Evolutionary conservation across 2,888 invertebrate genomes (phyloP).

Genomic region (Drosophila putrida): DNA sequence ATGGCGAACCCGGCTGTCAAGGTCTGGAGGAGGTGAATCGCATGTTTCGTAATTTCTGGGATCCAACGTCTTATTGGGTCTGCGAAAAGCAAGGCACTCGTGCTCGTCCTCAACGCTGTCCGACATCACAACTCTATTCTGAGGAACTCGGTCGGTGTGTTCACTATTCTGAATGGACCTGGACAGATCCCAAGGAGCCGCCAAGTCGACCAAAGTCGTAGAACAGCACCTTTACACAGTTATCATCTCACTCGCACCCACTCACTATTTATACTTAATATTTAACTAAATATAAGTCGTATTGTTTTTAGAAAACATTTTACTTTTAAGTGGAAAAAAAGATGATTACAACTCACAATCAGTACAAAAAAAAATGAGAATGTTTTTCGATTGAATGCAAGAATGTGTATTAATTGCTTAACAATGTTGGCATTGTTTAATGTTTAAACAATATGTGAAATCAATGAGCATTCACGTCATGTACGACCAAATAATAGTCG

Average conservation of each 20-base stretch:
- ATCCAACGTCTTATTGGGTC: slow-evolving; percentile 83
- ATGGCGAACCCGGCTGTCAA: slow-evolving; percentile 82
- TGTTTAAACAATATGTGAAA: slow-evolving; percentile 14
- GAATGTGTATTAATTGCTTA: slow-evolving; percentile 33
- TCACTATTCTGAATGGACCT: slow-evolving; percentile 80
- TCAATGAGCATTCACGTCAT: slow-evolving; percentile 18
- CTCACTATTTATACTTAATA: slow-evolving; percentile 30
- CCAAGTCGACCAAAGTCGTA: slow-evolving; percentile 76
- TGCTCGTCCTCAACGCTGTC: slow-evolving; percentile 74
- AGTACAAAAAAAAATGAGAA: slow-evolving; percentile 58
- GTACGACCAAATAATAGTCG: slow-evolving; percentile 9
- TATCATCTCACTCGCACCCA: slow-evolving; percentile 10
- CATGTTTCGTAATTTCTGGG: slow-evolving; percentile 83
- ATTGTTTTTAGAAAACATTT: slow-evolving; percentile 68
- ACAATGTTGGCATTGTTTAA: slow-evolving; percentile 58
- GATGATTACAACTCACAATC: slow-evolving; percentile 42
- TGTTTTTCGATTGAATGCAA: slow-evolving; percentile 28
- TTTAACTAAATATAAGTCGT: slow-evolving; percentile 38
- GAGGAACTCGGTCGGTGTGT: slow-evolving; percentile 77
- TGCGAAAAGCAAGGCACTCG: slow-evolving; percentile 75
- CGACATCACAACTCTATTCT: slow-evolving; percentile 72
- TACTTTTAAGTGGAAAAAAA: slow-evolving; percentile 54
- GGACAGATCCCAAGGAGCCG: slow-evolving; percentile 81
- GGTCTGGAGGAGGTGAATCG: slow-evolving; percentile 78
- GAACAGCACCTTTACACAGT: not conserved